Evolutionary conservation across 2,888 invertebrate species (phyloP).

Genomic region (Teinopalpus imperialis): DNA sequence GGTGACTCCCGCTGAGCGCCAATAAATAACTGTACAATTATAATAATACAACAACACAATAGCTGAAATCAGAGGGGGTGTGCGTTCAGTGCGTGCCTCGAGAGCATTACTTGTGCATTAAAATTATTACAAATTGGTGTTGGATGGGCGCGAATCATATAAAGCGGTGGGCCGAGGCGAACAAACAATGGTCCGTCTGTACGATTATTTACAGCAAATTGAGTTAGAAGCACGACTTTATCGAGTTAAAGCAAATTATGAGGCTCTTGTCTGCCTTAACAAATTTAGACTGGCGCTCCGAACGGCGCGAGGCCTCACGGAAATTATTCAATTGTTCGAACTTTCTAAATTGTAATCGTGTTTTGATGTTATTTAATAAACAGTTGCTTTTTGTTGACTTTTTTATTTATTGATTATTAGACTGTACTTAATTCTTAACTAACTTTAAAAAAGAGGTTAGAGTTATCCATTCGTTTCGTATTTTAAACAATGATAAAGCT

Average conservation of each 20-base stretch:
- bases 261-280: conserved; percentile 58
- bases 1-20: conserved; percentile 44
- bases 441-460: too few relatives aligned
- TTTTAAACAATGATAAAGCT: too few relatives aligned
- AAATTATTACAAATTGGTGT: conserved; percentile 73
- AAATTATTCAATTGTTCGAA: conserved; percentile 36
- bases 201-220: conserved; percentile 58
- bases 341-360: conserved; percentile 15
- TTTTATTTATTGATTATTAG: too few relatives aligned
- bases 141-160: conserved; percentile 64
- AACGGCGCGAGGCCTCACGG: conserved; percentile 27
- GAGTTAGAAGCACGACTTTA: conserved; percentile 56
- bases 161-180: conserved; percentile 32
- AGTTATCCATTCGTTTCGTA: too few relatives aligned
- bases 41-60: conserved; percentile 61
- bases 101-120: conserved; percentile 59
- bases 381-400: neutral
- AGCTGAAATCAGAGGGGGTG: conserved; percentile 46
- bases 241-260: conserved; percentile 72
- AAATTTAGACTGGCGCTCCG: conserved; percentile 42
- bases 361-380: conserved; percentile 8
- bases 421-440: too few relatives aligned
- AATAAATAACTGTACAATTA: conserved; percentile 62
- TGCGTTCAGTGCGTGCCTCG: conserved; percentile 44
- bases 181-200: conserved; percentile 49